phyloP scores from a whole-genome alignment of 2,888 invertebrate species.

The Achlya flavicornis region DNA sequence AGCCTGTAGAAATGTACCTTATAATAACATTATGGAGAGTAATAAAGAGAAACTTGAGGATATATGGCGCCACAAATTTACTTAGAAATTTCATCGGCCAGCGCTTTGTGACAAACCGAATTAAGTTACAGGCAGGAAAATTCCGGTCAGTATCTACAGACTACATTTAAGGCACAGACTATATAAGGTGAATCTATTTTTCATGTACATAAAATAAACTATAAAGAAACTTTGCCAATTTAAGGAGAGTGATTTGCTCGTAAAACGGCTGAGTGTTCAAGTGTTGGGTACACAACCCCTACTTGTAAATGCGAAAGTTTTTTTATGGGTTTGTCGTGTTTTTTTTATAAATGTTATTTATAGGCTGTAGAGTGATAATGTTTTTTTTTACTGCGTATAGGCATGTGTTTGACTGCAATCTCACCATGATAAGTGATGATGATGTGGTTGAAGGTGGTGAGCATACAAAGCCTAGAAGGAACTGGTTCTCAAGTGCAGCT shows the following conservation, averaged over 20 bases:
- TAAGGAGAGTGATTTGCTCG: neutral
- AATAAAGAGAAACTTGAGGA: slow-evolving; percentile 6
- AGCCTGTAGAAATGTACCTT: neutral
- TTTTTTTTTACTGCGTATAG: too few relatives aligned
- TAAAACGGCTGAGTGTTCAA: neutral
- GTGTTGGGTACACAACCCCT: neutral
- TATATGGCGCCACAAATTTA: slow-evolving; percentile 8
- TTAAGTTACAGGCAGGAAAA: slow-evolving; percentile 2
- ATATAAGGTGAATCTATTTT: neutral
- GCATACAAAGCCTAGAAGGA: too few relatives aligned
- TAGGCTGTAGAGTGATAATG: too few relatives aligned
- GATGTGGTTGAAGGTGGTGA: too few relatives aligned
- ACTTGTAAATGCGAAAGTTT: neutral
- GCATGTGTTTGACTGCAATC: too few relatives aligned
- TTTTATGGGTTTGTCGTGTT: too few relatives aligned
- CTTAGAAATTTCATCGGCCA: slow-evolving; percentile 5
- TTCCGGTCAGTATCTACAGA: neutral
- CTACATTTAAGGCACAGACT: neutral
- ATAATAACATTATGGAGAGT: neutral
- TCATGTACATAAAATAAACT: neutral
- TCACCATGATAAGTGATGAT: too few relatives aligned
- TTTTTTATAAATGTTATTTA: too few relatives aligned
- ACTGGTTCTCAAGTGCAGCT: too few relatives aligned
- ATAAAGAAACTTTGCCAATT: slow-evolving; percentile 3
- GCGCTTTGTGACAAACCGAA: slow-evolving; percentile 8